phyloP scores from a whole-genome alignment of 2,113 vertebrate species.

The Diadophis punctatus region DNA sequence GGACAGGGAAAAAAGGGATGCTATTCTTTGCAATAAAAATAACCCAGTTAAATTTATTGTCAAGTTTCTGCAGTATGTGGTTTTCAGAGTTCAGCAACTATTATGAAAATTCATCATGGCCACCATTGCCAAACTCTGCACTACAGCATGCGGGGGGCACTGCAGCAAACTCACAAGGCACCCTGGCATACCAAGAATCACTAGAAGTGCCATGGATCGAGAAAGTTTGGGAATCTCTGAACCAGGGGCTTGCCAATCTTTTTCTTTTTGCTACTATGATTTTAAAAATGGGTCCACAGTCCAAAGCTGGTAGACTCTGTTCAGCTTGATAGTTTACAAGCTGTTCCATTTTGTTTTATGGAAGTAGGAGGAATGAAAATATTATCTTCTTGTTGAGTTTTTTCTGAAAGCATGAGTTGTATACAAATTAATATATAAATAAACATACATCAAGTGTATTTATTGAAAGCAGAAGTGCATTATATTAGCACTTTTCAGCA shows the following conservation, averaged over 20 bases:
- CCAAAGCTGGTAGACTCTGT: background rate
- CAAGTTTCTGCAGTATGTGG: background rate
- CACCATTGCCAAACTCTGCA: background rate
- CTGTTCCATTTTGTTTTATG: background rate
- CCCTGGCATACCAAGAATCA: background rate
- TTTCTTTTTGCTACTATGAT: background rate
- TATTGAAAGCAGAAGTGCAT: background rate
- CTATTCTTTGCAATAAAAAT: background rate
- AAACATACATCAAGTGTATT: background rate
- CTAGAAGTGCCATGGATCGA: background rate
- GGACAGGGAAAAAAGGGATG: background rate
- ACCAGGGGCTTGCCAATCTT: background rate
- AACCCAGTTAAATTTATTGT: background rate
- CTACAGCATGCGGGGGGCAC: background rate
- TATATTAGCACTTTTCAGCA: constrained; percentile 18
- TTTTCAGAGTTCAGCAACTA: background rate
- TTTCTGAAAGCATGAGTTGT: background rate
- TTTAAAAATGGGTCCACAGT: background rate
- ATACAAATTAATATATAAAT: background rate
- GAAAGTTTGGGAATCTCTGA: background rate
- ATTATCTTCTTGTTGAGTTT: background rate
- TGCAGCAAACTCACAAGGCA: background rate
- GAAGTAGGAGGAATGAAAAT: background rate
- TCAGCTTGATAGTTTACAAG: background rate
- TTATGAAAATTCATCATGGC: background rate